Evolutionary conservation across 2,113 vertebrate genomes (phyloP).

Genomic region (Syngnathus floridae): DNA sequence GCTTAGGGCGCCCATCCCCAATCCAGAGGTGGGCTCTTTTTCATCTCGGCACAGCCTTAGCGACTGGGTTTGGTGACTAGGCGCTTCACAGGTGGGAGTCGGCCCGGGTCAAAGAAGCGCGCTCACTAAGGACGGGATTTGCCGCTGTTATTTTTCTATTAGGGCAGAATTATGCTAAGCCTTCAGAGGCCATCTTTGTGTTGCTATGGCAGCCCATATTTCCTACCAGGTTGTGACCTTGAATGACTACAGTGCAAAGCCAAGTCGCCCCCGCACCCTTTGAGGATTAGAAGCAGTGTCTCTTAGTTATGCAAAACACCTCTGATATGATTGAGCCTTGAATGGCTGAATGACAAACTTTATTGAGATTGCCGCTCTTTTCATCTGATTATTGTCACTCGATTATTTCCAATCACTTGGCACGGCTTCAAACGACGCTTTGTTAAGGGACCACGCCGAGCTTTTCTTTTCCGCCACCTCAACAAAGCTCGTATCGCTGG

Average conservation of each 20-base stretch:
- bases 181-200: constrained; percentile 94
- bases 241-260: constrained; percentile 96
- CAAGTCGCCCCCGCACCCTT: constrained; percentile 83
- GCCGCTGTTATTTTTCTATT: constrained; percentile 98
- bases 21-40: constrained; percentile 65
- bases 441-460: constrained; percentile 41
- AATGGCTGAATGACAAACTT: constrained; percentile 71
- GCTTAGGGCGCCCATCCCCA: constrained; percentile 65
- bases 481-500: constrained; percentile 20
- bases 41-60: constrained; percentile 67
- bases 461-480: constrained; percentile 22
- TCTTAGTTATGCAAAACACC: constrained; percentile 89
- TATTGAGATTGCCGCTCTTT: constrained; percentile 66
- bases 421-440: constrained; percentile 50
- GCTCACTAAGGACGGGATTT: constrained; percentile 95
- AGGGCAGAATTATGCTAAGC: constrained; percentile 94
- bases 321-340: constrained; percentile 72
- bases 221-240: constrained; percentile 97
- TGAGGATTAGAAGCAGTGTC: constrained; percentile 93
- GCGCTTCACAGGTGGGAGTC: constrained; percentile 84
- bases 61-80: constrained; percentile 70
- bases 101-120: constrained; percentile 81
- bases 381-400: constrained; percentile 66
- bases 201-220: constrained; percentile 97
- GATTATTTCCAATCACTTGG: constrained; percentile 66